Evolutionary conservation across 1,140 invertebrate species (phyloP).

Genomic region (Cyclina sinensis): DNA sequence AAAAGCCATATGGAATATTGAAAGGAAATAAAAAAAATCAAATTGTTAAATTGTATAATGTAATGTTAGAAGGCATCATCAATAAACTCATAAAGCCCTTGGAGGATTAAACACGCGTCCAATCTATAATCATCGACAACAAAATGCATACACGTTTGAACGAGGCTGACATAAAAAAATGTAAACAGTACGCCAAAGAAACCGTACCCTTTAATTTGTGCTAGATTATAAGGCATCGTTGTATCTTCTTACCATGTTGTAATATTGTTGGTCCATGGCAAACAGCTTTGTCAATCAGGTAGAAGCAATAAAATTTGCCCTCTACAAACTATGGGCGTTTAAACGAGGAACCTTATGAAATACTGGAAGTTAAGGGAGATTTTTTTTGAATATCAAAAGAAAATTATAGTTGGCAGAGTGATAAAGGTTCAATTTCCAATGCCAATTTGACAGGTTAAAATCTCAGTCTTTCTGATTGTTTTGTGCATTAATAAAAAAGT

Average conservation of each 20-base stretch:
- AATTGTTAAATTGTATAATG: constrained; percentile 24
- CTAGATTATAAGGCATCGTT: constrained; percentile 37
- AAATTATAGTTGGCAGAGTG: background rate
- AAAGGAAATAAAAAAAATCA: background rate
- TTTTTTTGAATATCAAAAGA: constrained; percentile 16
- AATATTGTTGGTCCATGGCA: background rate
- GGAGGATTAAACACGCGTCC: constrained; percentile 16
- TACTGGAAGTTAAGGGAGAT: background rate
- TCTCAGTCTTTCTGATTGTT: background rate
- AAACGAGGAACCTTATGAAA: background rate
- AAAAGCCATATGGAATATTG: background rate
- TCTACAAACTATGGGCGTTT: background rate
- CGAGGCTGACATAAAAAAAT: constrained; percentile 35
- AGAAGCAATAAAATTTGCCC: constrained; percentile 44
- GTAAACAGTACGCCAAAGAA: constrained; percentile 42
- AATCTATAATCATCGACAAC: constrained; percentile 46
- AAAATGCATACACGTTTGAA: constrained; percentile 37
- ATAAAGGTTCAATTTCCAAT: constrained; percentile 5
- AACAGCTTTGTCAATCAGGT: constrained; percentile 25
- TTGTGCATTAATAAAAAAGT: constrained; percentile 16
- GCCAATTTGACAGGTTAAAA: background rate
- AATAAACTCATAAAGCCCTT: background rate
- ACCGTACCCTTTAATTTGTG: constrained; percentile 40
- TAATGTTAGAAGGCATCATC: constrained; percentile 25
- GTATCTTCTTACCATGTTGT: constrained; percentile 11